Evolutionary conservation across 23 tunicate genomes (phyloP).

Genomic region (Halocynthia roretzi): DNA sequence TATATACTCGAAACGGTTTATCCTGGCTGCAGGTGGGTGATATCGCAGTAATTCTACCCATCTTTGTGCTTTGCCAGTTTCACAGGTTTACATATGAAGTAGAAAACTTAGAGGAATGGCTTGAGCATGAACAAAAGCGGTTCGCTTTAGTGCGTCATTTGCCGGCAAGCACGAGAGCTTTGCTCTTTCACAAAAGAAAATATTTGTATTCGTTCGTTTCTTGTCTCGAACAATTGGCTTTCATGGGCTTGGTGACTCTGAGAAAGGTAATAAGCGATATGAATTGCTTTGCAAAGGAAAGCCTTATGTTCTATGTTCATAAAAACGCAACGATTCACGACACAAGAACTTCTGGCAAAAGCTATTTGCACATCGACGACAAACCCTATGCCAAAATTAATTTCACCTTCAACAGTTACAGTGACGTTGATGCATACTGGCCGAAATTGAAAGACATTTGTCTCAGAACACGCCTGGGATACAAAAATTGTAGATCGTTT

Average conservation of each 20-base stretch:
- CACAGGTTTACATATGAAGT: conserved; percentile 42
- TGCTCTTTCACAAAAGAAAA: conserved; percentile 64
- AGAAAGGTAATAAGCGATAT: conserved; percentile 18
- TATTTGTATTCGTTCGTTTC: conserved; percentile 56
- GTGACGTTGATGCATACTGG: conserved; percentile 62
- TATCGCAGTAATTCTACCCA: conserved; percentile 65
- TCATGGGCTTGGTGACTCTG: conserved; percentile 86
- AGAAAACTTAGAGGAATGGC: conserved; percentile 40
- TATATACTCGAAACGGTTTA: conserved; percentile 23
- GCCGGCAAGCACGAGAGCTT: conserved; percentile 31
- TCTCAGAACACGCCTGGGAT: conserved; percentile 60
- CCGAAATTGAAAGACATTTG: conserved; percentile 37
- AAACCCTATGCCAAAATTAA: conserved; percentile 28
- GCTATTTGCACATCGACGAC: conserved; percentile 31
- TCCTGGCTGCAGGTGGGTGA: conserved; percentile 94
- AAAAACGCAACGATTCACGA: conserved; percentile 50
- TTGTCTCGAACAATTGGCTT: conserved; percentile 60
- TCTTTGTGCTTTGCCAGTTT: conserved; percentile 62
- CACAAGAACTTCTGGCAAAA: conserved; percentile 47
- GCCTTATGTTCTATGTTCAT: conserved; percentile 79
- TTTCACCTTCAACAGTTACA: conserved; percentile 16
- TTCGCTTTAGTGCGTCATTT: conserved; percentile 68
- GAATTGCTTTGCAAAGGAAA: conserved; percentile 42
- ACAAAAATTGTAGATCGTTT: background rate
- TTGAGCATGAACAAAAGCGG: conserved; percentile 32